Percentiles rank a stretch among this genome's conserved stretches.
Conservation (phyloP, 2,888 invertebrate genomes). For the Rhaphigaster nebulosa region DNA sequence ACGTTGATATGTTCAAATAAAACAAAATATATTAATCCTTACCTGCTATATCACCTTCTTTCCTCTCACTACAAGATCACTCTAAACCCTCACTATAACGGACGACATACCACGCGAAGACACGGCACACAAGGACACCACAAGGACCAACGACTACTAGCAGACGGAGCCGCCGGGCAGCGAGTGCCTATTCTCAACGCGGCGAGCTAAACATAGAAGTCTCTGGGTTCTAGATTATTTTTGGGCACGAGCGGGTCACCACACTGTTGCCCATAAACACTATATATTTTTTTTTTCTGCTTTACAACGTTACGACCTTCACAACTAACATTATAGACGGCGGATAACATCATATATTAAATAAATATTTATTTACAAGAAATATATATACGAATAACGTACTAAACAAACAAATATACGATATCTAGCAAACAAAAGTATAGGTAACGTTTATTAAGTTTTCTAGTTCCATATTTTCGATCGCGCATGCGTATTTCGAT, state of each 20-base stretch:
- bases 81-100: neutral
- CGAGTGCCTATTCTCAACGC: neutral
- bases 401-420: no score
- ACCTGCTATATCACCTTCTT: neutral
- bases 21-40: neutral
- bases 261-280: neutral
- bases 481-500: no score
- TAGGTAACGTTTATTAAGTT: no score
- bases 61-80: neutral
- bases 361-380: no score
- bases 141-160: neutral
- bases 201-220: neutral
- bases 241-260: neutral
- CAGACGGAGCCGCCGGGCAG: neutral
- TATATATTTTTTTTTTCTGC: neutral
- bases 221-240: constrained; percentile 2
- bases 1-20: no score
- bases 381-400: no score
- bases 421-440: no score
- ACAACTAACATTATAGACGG: neutral
- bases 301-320: neutral
- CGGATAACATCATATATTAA: no score
- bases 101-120: neutral
- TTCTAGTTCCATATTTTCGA: no score
- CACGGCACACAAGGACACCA: constrained; percentile 16